Conservation (phyloP, 2,888 invertebrate genomes). For the Molorchus minor region DNA sequence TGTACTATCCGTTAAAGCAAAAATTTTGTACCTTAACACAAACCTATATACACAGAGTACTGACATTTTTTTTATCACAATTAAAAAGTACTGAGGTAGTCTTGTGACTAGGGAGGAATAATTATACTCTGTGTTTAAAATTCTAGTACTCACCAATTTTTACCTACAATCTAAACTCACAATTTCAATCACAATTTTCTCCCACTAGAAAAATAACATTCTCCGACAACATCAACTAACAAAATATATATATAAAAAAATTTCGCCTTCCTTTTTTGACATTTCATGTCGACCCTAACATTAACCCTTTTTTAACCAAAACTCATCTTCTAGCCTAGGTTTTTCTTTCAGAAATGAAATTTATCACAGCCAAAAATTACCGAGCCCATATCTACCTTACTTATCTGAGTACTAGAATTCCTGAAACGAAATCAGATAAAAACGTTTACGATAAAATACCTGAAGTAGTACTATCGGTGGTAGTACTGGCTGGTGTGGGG, state of each 20-base stretch:
- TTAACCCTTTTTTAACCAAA: slow-evolving; percentile 35
- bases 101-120: slow-evolving; percentile 42
- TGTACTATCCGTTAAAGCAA: slow-evolving; percentile 41
- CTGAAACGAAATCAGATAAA: slow-evolving; percentile 19
- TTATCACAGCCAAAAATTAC: slow-evolving; percentile 48
- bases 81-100: slow-evolving; percentile 46
- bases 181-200: slow-evolving; percentile 17
- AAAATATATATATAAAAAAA: neutral
- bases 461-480: slow-evolving; percentile 42
- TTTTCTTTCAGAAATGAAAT: slow-evolving; percentile 31
- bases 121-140: slow-evolving; percentile 35
- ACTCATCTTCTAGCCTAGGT: slow-evolving; percentile 35
- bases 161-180: slow-evolving; percentile 16
- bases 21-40: slow-evolving; percentile 36
- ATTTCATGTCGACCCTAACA: slow-evolving; percentile 13
- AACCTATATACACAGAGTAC: slow-evolving; percentile 30
- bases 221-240: neutral
- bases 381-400: slow-evolving; percentile 31
- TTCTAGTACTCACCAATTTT: slow-evolving; percentile 35
- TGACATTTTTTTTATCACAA: slow-evolving; percentile 40
- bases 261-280: neutral
- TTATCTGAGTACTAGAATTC: slow-evolving; percentile 41
- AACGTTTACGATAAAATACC: slow-evolving; percentile 50
- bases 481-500: slow-evolving; percentile 52
- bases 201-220: neutral